These are phyloP conservation scores for Pogonophryne albipinna DNA, from an alignment of 2,797 vertebrate species.

Conservation along the genomic window DNA sequence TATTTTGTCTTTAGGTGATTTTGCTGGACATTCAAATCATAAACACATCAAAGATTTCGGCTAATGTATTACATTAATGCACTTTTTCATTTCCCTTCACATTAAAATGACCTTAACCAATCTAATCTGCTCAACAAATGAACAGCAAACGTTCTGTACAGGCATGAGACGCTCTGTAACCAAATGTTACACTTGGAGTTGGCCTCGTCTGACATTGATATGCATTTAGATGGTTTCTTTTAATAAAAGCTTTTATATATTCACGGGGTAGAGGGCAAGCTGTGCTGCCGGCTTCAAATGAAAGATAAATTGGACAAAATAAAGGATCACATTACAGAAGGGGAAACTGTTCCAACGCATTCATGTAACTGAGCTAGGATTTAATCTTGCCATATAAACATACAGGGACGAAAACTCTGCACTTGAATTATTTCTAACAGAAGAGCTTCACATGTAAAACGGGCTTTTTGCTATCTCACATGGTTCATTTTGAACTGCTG, in stretches of 20 bases:
- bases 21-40: not conserved
- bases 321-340: not conserved
- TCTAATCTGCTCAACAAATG: not conserved
- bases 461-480: too few species aligned
- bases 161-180: not conserved
- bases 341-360: not conserved
- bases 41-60: not conserved
- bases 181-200: not conserved
- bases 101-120: not conserved
- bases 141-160: not conserved
- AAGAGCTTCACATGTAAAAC: too few species aligned
- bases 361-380: not conserved
- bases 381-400: not conserved
- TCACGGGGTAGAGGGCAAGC: conserved; percentile 1
- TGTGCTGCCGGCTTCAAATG: not conserved
- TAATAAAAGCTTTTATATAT: not conserved
- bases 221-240: not conserved
- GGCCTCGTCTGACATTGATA: not conserved
- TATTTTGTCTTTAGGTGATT: not conserved
- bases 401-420: not conserved
- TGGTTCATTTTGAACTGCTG: too few species aligned
- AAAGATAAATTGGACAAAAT: not conserved
- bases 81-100: not conserved
- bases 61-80: not conserved
- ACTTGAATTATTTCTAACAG: not conserved